phyloP scores from a whole-genome alignment of 2,888 invertebrate species.

The Agonopterix subpropinquella region DNA sequence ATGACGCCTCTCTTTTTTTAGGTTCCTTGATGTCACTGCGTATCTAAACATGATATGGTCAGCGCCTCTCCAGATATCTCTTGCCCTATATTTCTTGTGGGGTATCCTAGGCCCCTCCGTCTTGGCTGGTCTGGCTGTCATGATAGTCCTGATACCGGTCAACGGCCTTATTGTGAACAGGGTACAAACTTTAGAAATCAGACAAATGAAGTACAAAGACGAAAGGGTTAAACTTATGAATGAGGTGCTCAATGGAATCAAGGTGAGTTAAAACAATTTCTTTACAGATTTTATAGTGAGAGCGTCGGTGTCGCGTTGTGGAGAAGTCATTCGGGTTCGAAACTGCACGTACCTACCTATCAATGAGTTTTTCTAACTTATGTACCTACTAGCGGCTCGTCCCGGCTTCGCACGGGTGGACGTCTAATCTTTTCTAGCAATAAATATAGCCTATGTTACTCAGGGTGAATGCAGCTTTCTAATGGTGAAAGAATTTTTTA shows the following conservation, averaged over 20 bases:
- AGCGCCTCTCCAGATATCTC: constrained; percentile 89
- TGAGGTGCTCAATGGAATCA: constrained; percentile 94
- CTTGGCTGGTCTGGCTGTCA: constrained; percentile 93
- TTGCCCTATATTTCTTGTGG: constrained; percentile 92
- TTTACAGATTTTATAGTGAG: too few relatives aligned
- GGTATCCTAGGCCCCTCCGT: constrained; percentile 90
- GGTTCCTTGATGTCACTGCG: constrained; percentile 88
- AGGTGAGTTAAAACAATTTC: constrained; percentile 65
- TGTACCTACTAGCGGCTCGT: too few relatives aligned
- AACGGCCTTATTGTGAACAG: constrained; percentile 90
- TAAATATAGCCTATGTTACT: too few relatives aligned
- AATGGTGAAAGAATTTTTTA: too few relatives aligned
- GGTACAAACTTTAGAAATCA: constrained; percentile 86
- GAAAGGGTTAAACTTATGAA: constrained; percentile 95
- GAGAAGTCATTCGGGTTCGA: too few relatives aligned
- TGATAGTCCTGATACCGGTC: constrained; percentile 94
- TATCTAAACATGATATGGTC: constrained; percentile 95
- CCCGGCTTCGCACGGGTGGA: too few relatives aligned
- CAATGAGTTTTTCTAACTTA: too few relatives aligned
- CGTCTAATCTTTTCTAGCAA: too few relatives aligned
- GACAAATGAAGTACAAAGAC: constrained; percentile 96
- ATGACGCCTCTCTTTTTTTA: constrained; percentile 24
- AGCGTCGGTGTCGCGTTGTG: too few relatives aligned
- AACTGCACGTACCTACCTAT: too few relatives aligned
- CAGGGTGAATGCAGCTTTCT: too few relatives aligned